Conservation (phyloP, 2,797 vertebrate genomes). For the Pipistrellus kuhlii region DNA sequence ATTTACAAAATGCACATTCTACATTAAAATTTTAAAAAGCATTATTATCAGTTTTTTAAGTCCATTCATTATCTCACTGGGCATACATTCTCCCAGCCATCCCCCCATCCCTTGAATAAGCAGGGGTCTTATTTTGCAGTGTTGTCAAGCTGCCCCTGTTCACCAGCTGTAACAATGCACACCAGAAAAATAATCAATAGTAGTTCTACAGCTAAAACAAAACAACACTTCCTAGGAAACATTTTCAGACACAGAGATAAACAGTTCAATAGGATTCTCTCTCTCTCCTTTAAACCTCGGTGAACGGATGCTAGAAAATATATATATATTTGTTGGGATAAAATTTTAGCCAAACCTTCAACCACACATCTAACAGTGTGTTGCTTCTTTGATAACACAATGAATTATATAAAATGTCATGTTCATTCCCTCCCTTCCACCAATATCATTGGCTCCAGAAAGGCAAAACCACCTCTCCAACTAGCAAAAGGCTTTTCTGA, state of each 20-base stretch:
- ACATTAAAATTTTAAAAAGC: neutral
- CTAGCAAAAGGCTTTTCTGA: neutral
- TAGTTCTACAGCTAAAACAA: constrained; percentile 62
- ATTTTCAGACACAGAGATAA: constrained; percentile 72
- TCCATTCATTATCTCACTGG: neutral
- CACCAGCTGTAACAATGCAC: constrained; percentile 61
- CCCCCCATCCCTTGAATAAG: neutral
- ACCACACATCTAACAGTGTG: constrained; percentile 36
- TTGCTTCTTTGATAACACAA: constrained; percentile 32
- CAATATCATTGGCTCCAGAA: neutral
- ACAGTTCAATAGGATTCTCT: constrained; percentile 71
- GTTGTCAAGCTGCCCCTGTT: constrained; percentile 58
- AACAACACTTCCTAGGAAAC: constrained; percentile 67
- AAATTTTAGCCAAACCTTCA: constrained; percentile 62
- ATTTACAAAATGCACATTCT: constrained; percentile 27
- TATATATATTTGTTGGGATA: constrained; percentile 35
- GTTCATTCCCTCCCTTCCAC: neutral
- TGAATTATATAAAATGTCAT: constrained; percentile 36
- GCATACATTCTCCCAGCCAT: neutral
- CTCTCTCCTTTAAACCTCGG: constrained; percentile 66
- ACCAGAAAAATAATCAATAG: constrained; percentile 58
- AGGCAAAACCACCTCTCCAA: neutral
- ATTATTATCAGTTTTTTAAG: neutral
- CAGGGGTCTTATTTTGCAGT: constrained; percentile 35
- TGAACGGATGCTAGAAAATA: neutral